A percentile compares a stretch with the other conserved stretches of the same genome.
These are phyloP conservation scores for Platichthys stellatus DNA, from an alignment of 2,113 vertebrate genomes.

Conservation along the genomic window DNA sequence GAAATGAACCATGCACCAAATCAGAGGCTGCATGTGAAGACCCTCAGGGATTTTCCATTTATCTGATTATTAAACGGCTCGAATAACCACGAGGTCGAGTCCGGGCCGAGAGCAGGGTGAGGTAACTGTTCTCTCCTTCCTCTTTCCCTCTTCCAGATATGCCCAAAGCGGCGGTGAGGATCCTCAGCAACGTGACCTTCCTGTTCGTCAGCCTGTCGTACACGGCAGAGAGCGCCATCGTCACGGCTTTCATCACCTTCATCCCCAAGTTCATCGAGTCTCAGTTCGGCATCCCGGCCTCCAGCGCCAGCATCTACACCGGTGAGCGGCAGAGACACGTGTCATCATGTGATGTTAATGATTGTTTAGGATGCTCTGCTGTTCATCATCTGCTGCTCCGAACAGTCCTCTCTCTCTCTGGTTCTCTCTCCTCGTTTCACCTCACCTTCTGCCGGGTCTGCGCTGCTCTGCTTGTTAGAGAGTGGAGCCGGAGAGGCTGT, in stretches of 20 bases:
- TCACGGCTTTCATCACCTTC: slow-evolving; percentile 99
- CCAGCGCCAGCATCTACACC: slow-evolving; percentile 99
- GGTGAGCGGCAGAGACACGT: slow-evolving; percentile 79
- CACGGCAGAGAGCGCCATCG: slow-evolving; percentile 99
- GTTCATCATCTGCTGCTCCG: no score
- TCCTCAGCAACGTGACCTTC: slow-evolving; percentile 99
- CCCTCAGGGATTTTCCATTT: no score
- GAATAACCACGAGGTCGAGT: no score
- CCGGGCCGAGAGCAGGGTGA: no score
- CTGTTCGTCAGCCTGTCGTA: slow-evolving; percentile 99
- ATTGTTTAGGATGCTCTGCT: no score
- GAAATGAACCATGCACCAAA: no score
- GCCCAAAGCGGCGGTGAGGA: slow-evolving; percentile 95
- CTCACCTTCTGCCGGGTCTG: background rate
- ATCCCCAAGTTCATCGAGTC: slow-evolving; percentile 99
- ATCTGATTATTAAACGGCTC: no score
- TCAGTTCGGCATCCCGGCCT: slow-evolving; percentile 98
- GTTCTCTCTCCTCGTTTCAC: background rate
- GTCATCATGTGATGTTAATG: no score
- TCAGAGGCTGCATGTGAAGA: no score
- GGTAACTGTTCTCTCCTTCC: background rate
- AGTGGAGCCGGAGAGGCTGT: background rate
- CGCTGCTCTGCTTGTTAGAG: no score
- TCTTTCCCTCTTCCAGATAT: slow-evolving; percentile 83
- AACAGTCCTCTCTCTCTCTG: background rate